Base-by-base conservation (phyloP, 2,113 vertebrate species). In the Pangasianodon gigas region DNA sequence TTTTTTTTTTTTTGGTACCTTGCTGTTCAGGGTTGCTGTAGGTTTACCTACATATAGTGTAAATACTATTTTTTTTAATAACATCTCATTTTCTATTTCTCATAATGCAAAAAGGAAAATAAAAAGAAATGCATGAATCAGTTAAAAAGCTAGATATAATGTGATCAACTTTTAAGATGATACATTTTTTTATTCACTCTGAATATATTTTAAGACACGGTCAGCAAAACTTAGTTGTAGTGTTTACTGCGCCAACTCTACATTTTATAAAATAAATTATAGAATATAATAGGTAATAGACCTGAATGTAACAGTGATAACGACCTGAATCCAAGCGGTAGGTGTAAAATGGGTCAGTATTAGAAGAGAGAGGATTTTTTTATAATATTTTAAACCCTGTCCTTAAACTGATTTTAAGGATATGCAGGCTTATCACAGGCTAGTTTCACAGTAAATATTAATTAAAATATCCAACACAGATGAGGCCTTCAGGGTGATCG, bases 401-500 rank as follows among this genome's bases (percentile, higher is more conserved):
- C 51, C 29, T 54, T 32, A 82, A 54, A 82, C 48, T 82, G 51
- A 82, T 82, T 51, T 18, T 32, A 82, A n/a, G 16, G 51, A 58
- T 44, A 19, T 4, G 26, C 9, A 21, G 8, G 32, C 37, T 58
- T 41, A 24, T 84, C 52, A 84, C 32, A 60, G 10, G 82, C 32
- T 14, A 41, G 37, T 41, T 60, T 84, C 56, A 26, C 9, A 2
- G 37, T 84, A 84, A 60, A 87, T 51, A 41, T 87, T 71, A 56
- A 74, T 74, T 74, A 56, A 71, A 87, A 41, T 86, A 69, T 75
- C 65, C 32, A 74, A 26, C 32, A 75, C 21, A 82, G 18, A 67
- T 18, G 13, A 69, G 65, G 81, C 48, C n/a, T 88, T 88, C 44
- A 18, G 62, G 54, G 60, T 88, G 60, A 82, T 69, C n/a, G 2